Conservation (phyloP, 2,888 invertebrate genomes). For the Trisateles emortualis region DNA sequence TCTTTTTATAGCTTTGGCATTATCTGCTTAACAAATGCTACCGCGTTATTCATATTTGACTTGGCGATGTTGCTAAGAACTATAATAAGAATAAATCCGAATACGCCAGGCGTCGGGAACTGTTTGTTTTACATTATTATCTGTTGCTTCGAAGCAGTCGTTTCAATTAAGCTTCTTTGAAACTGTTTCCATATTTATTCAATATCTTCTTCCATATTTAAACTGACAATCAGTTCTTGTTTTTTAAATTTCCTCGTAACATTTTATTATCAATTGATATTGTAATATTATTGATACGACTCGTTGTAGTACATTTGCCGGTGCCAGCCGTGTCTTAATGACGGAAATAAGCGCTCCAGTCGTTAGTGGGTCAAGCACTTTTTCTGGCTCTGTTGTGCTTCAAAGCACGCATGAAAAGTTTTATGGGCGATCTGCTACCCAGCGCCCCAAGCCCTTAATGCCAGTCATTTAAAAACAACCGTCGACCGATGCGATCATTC, state of each 20-base stretch:
- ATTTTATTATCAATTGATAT: slow-evolving; percentile 15
- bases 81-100: slow-evolving; percentile 43
- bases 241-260: too few species aligned
- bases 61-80: slow-evolving; percentile 41
- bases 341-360: slow-evolving; percentile 86
- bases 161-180: slow-evolving; percentile 5
- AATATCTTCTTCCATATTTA: neutral
- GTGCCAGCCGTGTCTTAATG: slow-evolving; percentile 71
- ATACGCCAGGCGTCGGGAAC: slow-evolving; percentile 19
- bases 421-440: slow-evolving; percentile 66
- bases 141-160: slow-evolving; percentile 22
- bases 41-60: slow-evolving; percentile 44
- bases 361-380: slow-evolving; percentile 84
- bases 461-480: slow-evolving; percentile 55
- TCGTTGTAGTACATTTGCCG: slow-evolving; percentile 54
- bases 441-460: slow-evolving; percentile 62
- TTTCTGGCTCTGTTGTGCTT: slow-evolving; percentile 80
- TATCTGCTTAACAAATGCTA: slow-evolving; percentile 43
- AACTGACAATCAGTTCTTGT: too few species aligned
- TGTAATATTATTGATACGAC: slow-evolving; percentile 64
- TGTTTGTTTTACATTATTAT: slow-evolving; percentile 15
- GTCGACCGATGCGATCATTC: slow-evolving; percentile 27
- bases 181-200: slow-evolving; percentile 27
- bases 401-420: slow-evolving; percentile 72
- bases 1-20: slow-evolving; percentile 48